Percentiles rank a stretch among this genome's conserved stretches.
These are phyloP conservation scores for Ellobius talpinus DNA, from an alignment of 2,113 vertebrate genomes.

Conservation along the genomic window DNA sequence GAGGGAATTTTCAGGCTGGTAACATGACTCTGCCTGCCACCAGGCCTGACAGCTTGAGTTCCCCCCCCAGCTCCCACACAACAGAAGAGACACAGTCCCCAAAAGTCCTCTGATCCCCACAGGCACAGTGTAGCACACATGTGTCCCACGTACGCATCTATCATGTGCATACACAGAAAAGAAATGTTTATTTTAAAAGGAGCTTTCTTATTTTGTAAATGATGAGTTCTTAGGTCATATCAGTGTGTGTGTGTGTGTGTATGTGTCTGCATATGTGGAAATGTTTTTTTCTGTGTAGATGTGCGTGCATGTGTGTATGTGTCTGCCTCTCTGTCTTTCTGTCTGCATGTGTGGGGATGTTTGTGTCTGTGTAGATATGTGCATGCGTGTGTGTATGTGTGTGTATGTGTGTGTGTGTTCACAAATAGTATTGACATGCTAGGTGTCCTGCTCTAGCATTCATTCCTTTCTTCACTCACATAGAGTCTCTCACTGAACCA, in stretches of 20 bases:
- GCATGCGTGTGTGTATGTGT: background rate
- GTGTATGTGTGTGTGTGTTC: background rate
- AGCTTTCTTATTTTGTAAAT: slow-evolving; percentile 17
- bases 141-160: background rate
- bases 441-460: background rate
- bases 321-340: too few relatives aligned
- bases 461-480: background rate
- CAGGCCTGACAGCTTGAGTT: background rate
- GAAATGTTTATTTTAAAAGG: background rate
- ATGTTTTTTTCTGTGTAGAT: too few relatives aligned
- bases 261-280: background rate
- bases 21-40: background rate
- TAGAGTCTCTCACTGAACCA: background rate
- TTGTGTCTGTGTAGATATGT: background rate
- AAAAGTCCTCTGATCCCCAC: background rate
- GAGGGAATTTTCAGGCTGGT: background rate
- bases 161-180: background rate
- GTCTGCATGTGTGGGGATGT: background rate
- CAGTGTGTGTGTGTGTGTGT: background rate
- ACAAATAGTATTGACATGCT: background rate
- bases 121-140: background rate
- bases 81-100: background rate
- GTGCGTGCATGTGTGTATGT: too few relatives aligned
- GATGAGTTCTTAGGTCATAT: background rate
- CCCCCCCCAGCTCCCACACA: background rate